Base-by-base conservation (phyloP, 2,797 vertebrate genomes). In the Cheirogaleus major region DNA sequence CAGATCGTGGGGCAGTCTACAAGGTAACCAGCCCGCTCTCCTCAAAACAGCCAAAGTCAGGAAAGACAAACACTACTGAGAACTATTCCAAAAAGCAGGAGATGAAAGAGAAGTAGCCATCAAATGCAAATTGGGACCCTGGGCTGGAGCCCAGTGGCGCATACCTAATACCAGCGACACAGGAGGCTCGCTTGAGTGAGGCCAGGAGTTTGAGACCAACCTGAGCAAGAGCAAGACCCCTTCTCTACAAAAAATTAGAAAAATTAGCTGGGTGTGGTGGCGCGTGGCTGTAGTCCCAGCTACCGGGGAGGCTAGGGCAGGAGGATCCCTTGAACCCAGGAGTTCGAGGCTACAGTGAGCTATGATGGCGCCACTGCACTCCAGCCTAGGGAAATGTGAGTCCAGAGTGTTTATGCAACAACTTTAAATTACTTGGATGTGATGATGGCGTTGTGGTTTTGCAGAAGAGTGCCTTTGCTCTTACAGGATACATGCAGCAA, bases 391-490 rank as follows among this genome's bases (percentile, higher is more conserved):
- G 48, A 76, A 27, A 90, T 2, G 0, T 25, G 25, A 80, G 15
- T 3, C 4, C 10, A 10, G 43, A 32, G 27, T 57, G 3, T 0
- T 30, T 10, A 13, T 63, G 30, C 3, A 1, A 43, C 8, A 0
- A 67, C 27, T 23, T 79, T 12, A 75, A 72, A 69, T 41, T 27
- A 88, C 14, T 1, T 20, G 2, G 14, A 48, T 6, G 59, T 18
- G 85, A 84, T 27, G 7, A n/a, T 7, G 27, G 48, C n/a, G 59
- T 7, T 22, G 30, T 41, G 27, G 55, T 41, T 63, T 92, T 52
- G 20, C 2, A 93, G 27, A 22, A 15, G 48, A 70, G 84, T 1
- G 59, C 38, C 76, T 48, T 22, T 83, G 11, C 65, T 59, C 59
- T 65, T 48, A 43, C 18, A 48, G 57, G 32, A 85, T 1, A 38